Evolutionary conservation across 2,797 vertebrate genomes (phyloP).

Genomic region (Streptopelia turtur): DNA sequence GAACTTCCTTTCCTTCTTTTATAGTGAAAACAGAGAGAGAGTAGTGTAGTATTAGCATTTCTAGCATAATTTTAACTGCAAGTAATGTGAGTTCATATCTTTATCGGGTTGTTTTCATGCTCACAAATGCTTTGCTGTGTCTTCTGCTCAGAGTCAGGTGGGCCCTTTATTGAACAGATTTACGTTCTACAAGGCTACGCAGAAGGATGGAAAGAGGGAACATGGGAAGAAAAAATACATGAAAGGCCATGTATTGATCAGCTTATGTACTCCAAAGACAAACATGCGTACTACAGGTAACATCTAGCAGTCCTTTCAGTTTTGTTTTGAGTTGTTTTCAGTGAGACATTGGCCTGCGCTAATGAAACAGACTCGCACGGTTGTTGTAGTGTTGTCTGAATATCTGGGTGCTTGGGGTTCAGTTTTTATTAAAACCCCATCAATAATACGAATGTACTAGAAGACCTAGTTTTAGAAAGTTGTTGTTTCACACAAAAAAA

Average conservation of each 20-base stretch:
- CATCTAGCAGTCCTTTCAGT: neutral
- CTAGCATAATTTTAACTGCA: neutral
- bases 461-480: neutral
- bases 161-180: slow-evolving; percentile 94
- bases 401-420: neutral
- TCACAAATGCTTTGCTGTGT: neutral
- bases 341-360: neutral
- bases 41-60: neutral
- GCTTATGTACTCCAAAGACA: slow-evolving; percentile 89
- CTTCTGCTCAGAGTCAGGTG: slow-evolving; percentile 88
- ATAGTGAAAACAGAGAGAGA: neutral
- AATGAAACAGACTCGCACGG: neutral
- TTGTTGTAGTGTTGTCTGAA: neutral
- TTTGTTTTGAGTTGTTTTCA: neutral
- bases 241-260: slow-evolving; percentile 90
- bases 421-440: neutral
- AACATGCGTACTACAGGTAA: slow-evolving; percentile 93
- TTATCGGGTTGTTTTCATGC: rapidly evolving
- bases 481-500: neutral
- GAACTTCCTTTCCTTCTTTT: neutral
- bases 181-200: slow-evolving; percentile 92
- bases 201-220: slow-evolving; percentile 95
- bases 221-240: slow-evolving; percentile 97
- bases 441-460: neutral
- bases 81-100: neutral